Conservation (phyloP, 2,888 invertebrate species). For the Plutella xylostella region DNA sequence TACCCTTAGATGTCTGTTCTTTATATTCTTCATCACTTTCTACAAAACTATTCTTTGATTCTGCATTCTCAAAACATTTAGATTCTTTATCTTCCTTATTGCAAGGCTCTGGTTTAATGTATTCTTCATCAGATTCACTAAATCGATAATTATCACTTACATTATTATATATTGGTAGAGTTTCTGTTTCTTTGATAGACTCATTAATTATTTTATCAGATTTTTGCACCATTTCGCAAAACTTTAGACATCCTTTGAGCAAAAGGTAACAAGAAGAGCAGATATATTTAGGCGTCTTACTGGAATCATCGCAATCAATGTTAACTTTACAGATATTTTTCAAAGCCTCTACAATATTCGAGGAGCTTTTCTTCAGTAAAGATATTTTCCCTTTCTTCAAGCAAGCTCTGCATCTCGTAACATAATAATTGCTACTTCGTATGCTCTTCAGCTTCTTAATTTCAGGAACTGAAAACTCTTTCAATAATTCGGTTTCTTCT, state of each 20-base stretch:
- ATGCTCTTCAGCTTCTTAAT: neutral
- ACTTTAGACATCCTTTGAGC: conserved; percentile 21
- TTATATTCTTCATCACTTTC: conserved; percentile 16
- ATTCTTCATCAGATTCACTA: neutral
- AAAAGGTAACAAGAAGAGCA: conserved; percentile 21
- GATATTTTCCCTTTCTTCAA: conserved; percentile 2
- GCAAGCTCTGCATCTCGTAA: conserved; percentile 3
- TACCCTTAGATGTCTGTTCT: conserved; percentile 15
- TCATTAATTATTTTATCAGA: conserved; percentile 16
- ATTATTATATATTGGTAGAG: neutral
- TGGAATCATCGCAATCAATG: conserved; percentile 15
- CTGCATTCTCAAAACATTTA: neutral
- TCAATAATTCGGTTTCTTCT: neutral
- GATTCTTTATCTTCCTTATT: neutral
- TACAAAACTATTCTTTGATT: conserved; percentile 20
- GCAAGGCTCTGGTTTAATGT: neutral
- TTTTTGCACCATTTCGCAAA: conserved; percentile 19
- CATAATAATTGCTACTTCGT: neutral
- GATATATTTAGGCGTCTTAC: conserved; percentile 23
- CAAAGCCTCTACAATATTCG: neutral
- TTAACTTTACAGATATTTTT: neutral
- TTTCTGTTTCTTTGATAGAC: neutral
- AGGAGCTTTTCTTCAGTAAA: neutral
- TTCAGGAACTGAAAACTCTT: neutral
- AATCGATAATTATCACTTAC: neutral